phyloP scores from a whole-genome alignment of 2,797 vertebrate genomes.

The Amniataba percoides region DNA sequence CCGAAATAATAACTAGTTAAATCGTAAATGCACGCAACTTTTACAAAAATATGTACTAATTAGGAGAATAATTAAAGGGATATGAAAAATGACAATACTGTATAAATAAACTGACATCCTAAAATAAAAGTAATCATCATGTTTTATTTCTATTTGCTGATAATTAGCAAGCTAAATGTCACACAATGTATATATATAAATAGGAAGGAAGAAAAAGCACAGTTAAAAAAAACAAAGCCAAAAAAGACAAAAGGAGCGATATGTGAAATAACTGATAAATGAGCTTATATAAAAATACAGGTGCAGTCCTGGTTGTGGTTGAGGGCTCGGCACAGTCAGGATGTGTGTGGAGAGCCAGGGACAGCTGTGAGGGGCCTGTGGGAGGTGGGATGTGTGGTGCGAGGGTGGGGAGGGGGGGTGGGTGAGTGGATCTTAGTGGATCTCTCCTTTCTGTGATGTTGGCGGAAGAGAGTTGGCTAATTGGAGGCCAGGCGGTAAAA shows the following conservation, averaged over 20 bases:
- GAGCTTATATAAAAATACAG: background rate
- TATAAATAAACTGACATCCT: background rate
- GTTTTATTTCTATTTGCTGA: no score
- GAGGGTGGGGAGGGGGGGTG: background rate
- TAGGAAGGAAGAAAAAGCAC: no score
- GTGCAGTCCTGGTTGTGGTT: background rate
- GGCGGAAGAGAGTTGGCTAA: constrained; percentile 77
- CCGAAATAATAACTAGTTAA: background rate
- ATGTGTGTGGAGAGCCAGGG: constrained; percentile 34
- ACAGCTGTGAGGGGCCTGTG: constrained; percentile 43
- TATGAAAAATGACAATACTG: background rate
- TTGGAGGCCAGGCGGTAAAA: constrained; percentile 84
- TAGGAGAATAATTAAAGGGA: background rate
- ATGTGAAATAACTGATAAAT: background rate
- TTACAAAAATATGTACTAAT: background rate
- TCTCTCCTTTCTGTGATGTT: constrained; percentile 77
- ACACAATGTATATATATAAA: background rate
- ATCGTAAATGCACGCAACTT: background rate
- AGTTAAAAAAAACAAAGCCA: background rate
- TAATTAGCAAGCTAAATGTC: background rate
- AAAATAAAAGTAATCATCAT: background rate
- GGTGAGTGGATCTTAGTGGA: constrained; percentile 64
- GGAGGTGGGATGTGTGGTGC: constrained; percentile 16
- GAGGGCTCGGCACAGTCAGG: constrained; percentile 7
- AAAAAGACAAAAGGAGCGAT: background rate